These are phyloP conservation scores for Eulemur macaco DNA, from an alignment of 2,113 vertebrate genomes.

Conservation along the genomic window DNA sequence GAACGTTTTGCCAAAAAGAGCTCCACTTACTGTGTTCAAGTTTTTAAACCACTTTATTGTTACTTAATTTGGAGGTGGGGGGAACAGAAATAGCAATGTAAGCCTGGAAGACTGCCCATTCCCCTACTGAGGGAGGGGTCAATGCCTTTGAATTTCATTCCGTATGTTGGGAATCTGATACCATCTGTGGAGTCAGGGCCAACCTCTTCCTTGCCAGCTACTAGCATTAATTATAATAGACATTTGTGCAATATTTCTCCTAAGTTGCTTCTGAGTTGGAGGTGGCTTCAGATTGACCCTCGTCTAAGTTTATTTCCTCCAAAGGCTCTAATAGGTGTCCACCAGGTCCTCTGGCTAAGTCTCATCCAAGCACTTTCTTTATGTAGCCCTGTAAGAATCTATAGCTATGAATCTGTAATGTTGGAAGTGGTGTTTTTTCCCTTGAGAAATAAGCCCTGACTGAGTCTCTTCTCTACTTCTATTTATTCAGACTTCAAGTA, in stretches of 20 bases:
- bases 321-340: not conserved
- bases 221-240: not conserved
- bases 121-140: not conserved
- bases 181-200: not conserved
- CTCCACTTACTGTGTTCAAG: not conserved
- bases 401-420: not conserved
- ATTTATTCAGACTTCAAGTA: slow-evolving; percentile 41
- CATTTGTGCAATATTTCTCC: not conserved
- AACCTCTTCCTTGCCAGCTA: not conserved
- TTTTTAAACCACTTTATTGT: not conserved
- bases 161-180: not conserved
- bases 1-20: not conserved
- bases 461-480: not conserved
- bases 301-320: not conserved
- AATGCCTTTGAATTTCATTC: not conserved
- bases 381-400: not conserved
- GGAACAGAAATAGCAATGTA: not conserved
- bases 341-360: not conserved
- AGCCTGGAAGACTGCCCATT: not conserved
- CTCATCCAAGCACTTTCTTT: not conserved
- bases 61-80: not conserved
- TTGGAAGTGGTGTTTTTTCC: not conserved
- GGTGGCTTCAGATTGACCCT: not conserved
- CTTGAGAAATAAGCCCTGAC: not conserved
- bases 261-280: not conserved